Conservation (phyloP, 2,797 vertebrate species). For the Tinamus major region DNA sequence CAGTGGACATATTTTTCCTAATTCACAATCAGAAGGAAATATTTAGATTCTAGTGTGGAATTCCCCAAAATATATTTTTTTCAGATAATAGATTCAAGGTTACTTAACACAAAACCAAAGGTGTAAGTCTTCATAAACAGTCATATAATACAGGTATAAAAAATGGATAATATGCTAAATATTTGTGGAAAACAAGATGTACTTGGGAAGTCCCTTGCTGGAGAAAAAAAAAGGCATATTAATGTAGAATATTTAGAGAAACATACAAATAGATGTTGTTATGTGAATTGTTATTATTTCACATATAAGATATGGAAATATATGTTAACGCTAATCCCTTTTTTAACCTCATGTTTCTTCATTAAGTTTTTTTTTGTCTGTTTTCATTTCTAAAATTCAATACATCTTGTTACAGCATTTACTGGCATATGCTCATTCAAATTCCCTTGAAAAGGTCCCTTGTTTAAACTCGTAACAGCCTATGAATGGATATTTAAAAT, state of each 20-base stretch:
- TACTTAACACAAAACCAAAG: background rate
- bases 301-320: constrained; percentile 7
- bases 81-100: background rate
- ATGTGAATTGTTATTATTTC: background rate
- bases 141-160: constrained; percentile 20
- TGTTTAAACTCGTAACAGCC: background rate
- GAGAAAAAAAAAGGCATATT: background rate
- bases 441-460: background rate
- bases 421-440: background rate
- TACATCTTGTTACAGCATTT: background rate
- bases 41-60: background rate
- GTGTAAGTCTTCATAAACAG: background rate
- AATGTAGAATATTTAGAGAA: background rate
- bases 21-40: background rate
- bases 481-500: background rate
- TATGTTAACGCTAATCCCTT: background rate
- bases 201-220: constrained; percentile 7
- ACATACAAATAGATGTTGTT: background rate
- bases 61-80: background rate
- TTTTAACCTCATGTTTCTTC: background rate
- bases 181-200: constrained; percentile 25
- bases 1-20: background rate
- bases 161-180: constrained; percentile 6
- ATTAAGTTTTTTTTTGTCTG: background rate
- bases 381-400: background rate